These are phyloP conservation scores for Ceryle rudis DNA, from an alignment of 2,797 vertebrate species.

Conservation along the genomic window DNA sequence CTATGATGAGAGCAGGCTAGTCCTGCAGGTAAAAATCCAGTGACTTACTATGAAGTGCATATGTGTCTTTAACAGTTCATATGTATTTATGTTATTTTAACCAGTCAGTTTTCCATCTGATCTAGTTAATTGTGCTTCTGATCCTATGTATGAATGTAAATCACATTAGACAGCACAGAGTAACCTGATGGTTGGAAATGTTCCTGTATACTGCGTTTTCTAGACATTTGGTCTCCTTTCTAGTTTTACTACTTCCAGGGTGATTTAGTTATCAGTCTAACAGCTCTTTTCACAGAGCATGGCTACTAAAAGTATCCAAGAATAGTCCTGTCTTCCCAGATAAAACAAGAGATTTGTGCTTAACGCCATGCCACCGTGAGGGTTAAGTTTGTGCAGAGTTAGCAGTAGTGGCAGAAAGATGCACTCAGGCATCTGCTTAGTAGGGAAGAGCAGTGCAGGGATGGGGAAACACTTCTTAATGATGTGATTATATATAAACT, in stretches of 20 bases:
- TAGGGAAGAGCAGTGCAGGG: background rate
- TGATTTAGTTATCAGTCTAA: background rate
- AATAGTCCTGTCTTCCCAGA: background rate
- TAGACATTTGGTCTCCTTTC: background rate
- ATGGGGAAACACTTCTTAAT: background rate
- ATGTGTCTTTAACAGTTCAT: background rate
- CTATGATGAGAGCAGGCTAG: conserved; percentile 72
- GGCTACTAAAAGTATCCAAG: background rate
- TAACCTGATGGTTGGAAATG: background rate
- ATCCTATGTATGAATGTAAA: background rate
- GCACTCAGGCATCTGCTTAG: background rate
- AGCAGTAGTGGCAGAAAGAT: background rate
- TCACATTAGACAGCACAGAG: background rate
- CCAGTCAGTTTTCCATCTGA: background rate
- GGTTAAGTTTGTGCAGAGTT: background rate
- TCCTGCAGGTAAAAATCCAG: conserved; percentile 60
- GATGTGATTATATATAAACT: background rate
- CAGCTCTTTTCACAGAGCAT: background rate
- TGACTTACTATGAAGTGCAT: background rate
- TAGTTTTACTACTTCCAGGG: background rate
- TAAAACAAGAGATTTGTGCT: background rate
- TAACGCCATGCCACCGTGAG: background rate
- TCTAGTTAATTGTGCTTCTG: background rate
- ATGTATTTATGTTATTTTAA: background rate
- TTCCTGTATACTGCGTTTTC: background rate